Evolutionary conservation across 2,888 invertebrate species (phyloP).

Genomic region (Gastrophysa polygoni): DNA sequence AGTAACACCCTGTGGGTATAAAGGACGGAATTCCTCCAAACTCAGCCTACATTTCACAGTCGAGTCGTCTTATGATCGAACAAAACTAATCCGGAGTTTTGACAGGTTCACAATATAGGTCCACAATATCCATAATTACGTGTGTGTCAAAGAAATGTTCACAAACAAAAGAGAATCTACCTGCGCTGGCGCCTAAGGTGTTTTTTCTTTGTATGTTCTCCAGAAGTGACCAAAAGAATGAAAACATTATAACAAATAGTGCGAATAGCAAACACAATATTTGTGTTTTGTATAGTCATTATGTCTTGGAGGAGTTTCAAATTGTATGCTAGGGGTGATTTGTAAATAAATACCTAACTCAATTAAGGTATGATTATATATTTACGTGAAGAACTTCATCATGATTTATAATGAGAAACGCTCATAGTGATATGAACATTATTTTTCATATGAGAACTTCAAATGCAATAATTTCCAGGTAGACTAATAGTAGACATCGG

Average conservation of each 20-base stretch:
- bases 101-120: constrained; percentile 57
- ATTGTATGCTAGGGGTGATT: constrained; percentile 24
- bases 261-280: constrained; percentile 33
- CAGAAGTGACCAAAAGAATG: constrained; percentile 27
- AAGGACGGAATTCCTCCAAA: constrained; percentile 40
- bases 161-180: constrained; percentile 51
- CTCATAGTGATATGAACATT: too few species aligned
- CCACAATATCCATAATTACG: constrained; percentile 57
- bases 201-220: constrained; percentile 17
- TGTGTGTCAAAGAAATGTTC: constrained; percentile 52
- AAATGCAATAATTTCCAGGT: too few species aligned
- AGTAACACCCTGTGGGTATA: constrained; percentile 25
- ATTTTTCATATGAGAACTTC: too few species aligned
- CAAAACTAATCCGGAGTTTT: constrained; percentile 57
- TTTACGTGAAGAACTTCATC: neutral
- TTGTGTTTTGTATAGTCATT: constrained; percentile 20
- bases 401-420: constrained; percentile 9
- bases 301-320: constrained; percentile 18
- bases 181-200: constrained; percentile 46
- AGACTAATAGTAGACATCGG: too few species aligned
- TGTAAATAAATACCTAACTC: constrained; percentile 14
- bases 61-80: constrained; percentile 36
- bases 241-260: constrained; percentile 32
- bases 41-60: constrained; percentile 46
- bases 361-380: constrained; percentile 13